Evolutionary conservation across 2,888 invertebrate genomes (phyloP).

Genomic region (Apocheima hispidaria): DNA sequence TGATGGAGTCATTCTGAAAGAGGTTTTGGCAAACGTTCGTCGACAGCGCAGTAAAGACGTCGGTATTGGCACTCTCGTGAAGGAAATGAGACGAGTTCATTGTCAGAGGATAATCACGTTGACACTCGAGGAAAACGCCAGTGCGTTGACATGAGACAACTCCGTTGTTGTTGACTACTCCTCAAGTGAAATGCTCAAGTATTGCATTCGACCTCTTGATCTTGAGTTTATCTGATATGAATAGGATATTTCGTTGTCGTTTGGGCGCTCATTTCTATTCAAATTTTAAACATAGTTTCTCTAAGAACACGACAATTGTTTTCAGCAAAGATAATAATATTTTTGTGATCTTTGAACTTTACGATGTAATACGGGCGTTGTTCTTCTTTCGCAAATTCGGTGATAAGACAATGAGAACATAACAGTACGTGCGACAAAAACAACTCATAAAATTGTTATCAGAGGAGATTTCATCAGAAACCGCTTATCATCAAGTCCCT

Average conservation of each 20-base stretch:
- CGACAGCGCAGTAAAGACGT: slow-evolving; percentile 70
- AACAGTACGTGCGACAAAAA: slow-evolving; percentile 19
- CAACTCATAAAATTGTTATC: slow-evolving; percentile 19
- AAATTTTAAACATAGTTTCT: slow-evolving; percentile 24
- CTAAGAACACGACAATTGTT: slow-evolving; percentile 13
- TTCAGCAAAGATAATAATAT: slow-evolving; percentile 18
- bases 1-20: slow-evolving; percentile 45
- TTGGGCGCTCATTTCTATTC: slow-evolving; percentile 36
- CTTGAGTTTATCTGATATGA: slow-evolving; percentile 49
- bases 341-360: slow-evolving; percentile 24
- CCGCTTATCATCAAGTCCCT: slow-evolving; percentile 9
- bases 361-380: slow-evolving; percentile 17
- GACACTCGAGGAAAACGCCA: slow-evolving; percentile 51
- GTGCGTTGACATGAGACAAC: slow-evolving; percentile 61
- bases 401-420: slow-evolving; percentile 19
- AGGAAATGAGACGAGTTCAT: slow-evolving; percentile 62
- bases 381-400: slow-evolving; percentile 13
- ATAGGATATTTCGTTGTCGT: slow-evolving; percentile 41
- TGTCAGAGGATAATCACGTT: slow-evolving; percentile 55
- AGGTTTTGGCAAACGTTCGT: slow-evolving; percentile 50
- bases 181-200: slow-evolving; percentile 35
- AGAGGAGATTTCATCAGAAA: slow-evolving; percentile 10
- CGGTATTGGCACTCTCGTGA: slow-evolving; percentile 60
- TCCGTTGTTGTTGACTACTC: slow-evolving; percentile 48
- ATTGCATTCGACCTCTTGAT: slow-evolving; percentile 56